phyloP scores from a whole-genome alignment of 1,140 invertebrate genomes.

The Catajapyx aquilonaris region DNA sequence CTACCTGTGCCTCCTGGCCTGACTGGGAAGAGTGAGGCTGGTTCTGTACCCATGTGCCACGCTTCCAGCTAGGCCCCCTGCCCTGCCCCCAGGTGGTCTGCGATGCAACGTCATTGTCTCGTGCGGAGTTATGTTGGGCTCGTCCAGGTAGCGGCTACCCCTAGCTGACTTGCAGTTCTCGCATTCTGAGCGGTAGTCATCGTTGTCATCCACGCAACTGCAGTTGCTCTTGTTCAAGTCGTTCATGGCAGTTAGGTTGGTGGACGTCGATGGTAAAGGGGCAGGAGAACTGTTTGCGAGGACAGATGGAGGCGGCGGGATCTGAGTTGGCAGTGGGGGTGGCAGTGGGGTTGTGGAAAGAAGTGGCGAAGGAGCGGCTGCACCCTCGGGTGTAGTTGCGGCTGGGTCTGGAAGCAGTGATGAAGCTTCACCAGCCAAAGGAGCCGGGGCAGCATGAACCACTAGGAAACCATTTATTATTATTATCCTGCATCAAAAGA shows the following conservation, averaged over 20 bases:
- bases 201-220: conserved; percentile 32
- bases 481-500: too few species aligned
- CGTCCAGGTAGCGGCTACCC: conserved; percentile 31
- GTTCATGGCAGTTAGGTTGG: conserved; percentile 7
- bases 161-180: conserved; percentile 50
- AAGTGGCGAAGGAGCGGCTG: too few species aligned
- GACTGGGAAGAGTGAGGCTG: conserved; percentile 41
- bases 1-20: conserved; percentile 36
- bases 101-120: conserved; percentile 49
- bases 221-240: conserved; percentile 15
- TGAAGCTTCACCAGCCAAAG: too few species aligned
- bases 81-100: conserved; percentile 25
- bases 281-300: too few species aligned
- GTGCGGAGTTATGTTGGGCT: conserved; percentile 25
- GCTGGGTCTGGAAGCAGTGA: too few species aligned
- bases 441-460: too few species aligned
- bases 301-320: too few species aligned
- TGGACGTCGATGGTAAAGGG: too few species aligned
- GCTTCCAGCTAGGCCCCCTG: conserved; percentile 20
- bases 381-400: too few species aligned
- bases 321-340: too few species aligned
- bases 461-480: too few species aligned
- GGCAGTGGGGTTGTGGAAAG: too few species aligned
- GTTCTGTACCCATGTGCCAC: conserved; percentile 34
- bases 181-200: conserved; percentile 58